A percentile compares a stretch with the other conserved stretches of the same genome.
Conservation (phyloP, 1,140 invertebrate species). For the Cecropterus lyciades region DNA sequence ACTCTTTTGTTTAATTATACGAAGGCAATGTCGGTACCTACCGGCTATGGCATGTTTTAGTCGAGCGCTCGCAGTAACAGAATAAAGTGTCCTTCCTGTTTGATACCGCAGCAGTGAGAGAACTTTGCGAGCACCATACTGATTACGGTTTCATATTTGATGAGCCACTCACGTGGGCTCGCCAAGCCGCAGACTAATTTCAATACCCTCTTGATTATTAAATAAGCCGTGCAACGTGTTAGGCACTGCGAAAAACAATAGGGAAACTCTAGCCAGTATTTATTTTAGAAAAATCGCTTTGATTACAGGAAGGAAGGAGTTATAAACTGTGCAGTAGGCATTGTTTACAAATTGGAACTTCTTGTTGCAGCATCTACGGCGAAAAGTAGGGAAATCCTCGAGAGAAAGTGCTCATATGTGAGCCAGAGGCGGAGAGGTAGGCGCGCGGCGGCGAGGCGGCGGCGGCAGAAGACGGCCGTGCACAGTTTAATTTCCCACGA, state of each 20-base stretch:
- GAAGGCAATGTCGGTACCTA: slow-evolving; percentile 6
- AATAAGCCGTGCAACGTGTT: slow-evolving; percentile 48
- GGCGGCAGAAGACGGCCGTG: slow-evolving; percentile 76
- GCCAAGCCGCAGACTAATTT: slow-evolving; percentile 73
- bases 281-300: slow-evolving; percentile 45
- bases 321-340: slow-evolving; percentile 22
- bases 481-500: slow-evolving; percentile 84
- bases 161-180: slow-evolving; percentile 71
- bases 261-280: slow-evolving; percentile 44
- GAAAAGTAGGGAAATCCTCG: slow-evolving; percentile 75
- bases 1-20: slow-evolving; percentile 5
- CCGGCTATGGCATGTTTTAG: not conserved
- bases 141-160: slow-evolving; percentile 81
- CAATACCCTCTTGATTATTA: slow-evolving; percentile 71
- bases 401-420: slow-evolving; percentile 80
- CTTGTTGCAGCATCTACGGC: slow-evolving; percentile 54
- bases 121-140: slow-evolving; percentile 64
- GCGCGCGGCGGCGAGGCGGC: slow-evolving; percentile 56
- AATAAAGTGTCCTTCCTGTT: slow-evolving; percentile 38
- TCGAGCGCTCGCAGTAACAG: not conserved
- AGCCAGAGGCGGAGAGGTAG: slow-evolving; percentile 53
- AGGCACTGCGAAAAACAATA: slow-evolving; percentile 43
- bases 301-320: slow-evolving; percentile 33
- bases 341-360: slow-evolving; percentile 48
- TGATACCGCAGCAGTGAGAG: slow-evolving; percentile 55